These are phyloP conservation scores for Caenorhabditis wallacei DNA, from an alignment of 2,888 invertebrate genomes.

Conservation along the genomic window DNA sequence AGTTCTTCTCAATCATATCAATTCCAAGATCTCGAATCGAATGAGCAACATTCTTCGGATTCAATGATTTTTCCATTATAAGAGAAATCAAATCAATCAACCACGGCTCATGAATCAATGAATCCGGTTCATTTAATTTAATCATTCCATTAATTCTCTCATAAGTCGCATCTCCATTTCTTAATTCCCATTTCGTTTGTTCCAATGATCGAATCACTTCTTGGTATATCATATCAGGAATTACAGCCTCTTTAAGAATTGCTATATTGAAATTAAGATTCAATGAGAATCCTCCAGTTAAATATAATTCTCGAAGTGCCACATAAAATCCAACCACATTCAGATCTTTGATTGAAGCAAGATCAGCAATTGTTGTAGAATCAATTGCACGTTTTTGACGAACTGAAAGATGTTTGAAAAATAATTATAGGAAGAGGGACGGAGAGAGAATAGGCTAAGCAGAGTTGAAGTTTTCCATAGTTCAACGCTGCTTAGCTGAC, in stretches of 20 bases:
- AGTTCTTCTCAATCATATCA: background rate
- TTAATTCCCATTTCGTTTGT: background rate
- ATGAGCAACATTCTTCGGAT: constrained; percentile 23
- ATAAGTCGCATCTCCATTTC: constrained; percentile 12
- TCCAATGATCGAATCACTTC: background rate
- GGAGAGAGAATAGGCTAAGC: too few relatives aligned
- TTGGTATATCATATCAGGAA: constrained; percentile 3
- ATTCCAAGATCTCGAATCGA: constrained; percentile 12
- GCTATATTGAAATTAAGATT: background rate
- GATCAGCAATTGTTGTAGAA: background rate
- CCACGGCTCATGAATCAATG: constrained; percentile 3
- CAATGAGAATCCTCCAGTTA: constrained; percentile 1
- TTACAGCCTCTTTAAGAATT: background rate
- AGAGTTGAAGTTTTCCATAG: too few relatives aligned
- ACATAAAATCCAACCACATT: constrained; percentile 16
- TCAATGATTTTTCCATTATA: background rate
- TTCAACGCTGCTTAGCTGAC: too few relatives aligned
- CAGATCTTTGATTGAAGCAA: background rate
- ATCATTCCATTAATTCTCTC: background rate
- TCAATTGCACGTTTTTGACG: background rate
- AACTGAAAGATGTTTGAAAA: too few relatives aligned
- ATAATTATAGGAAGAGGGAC: too few relatives aligned
- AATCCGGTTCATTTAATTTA: constrained; percentile 1
- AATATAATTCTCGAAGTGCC: constrained; percentile 20
- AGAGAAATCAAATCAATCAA: background rate